Percentiles rank a stretch among this genome's conserved stretches.
Conservation (phyloP, 2,797 vertebrate genomes). For the Poecilia picta region DNA sequence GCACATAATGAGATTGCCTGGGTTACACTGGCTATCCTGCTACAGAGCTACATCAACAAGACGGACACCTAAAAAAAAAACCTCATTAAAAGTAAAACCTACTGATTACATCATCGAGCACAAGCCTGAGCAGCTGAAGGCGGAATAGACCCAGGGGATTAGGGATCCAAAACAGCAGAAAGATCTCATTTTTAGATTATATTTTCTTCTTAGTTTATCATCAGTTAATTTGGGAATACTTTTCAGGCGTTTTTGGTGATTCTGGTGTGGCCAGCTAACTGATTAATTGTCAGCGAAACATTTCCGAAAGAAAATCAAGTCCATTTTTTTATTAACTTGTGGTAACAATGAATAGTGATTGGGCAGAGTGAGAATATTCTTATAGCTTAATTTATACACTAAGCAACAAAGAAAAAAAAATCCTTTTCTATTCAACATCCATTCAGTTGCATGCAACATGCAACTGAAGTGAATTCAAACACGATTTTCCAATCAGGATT, state of each 20-base stretch:
- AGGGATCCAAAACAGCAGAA: background rate
- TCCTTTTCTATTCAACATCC: too few species aligned
- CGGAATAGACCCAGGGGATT: background rate
- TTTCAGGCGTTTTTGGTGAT: too few species aligned
- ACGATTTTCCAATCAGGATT: too few species aligned
- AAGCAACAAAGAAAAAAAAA: too few species aligned
- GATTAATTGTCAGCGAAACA: background rate
- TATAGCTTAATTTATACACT: too few species aligned
- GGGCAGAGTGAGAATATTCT: too few species aligned
- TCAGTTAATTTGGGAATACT: too few species aligned
- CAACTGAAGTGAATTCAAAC: too few species aligned
- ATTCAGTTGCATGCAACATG: too few species aligned
- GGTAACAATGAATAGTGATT: too few species aligned
- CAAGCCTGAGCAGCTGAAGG: background rate
- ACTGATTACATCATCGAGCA: conserved; percentile 49
- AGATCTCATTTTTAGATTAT: background rate
- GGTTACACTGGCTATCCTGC: conserved; percentile 48
- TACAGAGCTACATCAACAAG: conserved; percentile 39
- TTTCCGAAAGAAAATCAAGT: background rate
- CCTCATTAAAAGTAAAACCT: conserved; percentile 59
- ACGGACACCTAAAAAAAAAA: conserved; percentile 48
- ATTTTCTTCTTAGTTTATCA: background rate
- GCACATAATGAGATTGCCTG: conserved; percentile 70
- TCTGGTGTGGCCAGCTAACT: too few species aligned
- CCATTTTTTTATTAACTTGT: background rate